Percentiles rank a stretch among this genome's conserved stretches.
These are phyloP conservation scores for Chaenodraco wilsoni DNA, from an alignment of 2,797 vertebrate species.

Conservation along the genomic window DNA sequence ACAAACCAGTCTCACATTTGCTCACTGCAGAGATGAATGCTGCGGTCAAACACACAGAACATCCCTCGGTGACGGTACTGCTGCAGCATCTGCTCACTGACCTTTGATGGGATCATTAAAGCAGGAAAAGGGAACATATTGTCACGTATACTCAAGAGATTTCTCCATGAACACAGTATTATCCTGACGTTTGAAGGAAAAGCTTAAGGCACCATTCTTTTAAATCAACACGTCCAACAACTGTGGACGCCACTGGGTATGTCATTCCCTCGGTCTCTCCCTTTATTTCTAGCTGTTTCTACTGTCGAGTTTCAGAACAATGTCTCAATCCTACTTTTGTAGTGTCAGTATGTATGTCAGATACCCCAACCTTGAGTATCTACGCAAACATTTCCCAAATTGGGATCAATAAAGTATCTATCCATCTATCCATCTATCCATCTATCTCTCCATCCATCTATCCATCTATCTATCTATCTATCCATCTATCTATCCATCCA, in stretches of 20 bases:
- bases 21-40: conserved; percentile 28
- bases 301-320: neutral
- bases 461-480: too few species aligned
- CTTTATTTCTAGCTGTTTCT: conserved; percentile 5
- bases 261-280: neutral
- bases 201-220: conserved; percentile 5
- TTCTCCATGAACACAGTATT: conserved; percentile 24
- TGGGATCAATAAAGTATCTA: too few species aligned
- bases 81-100: conserved; percentile 42
- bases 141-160: conserved; percentile 33
- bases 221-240: conserved; percentile 17
- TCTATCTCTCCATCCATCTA: too few species aligned
- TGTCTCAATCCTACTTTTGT: too few species aligned
- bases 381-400: too few species aligned
- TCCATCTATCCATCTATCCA: too few species aligned
- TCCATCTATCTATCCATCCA: too few species aligned
- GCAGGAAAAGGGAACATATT: conserved; percentile 49
- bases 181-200: conserved; percentile 27
- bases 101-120: conserved; percentile 64
- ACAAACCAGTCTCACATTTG: conserved; percentile 44
- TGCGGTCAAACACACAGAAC: conserved; percentile 8
- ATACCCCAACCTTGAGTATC: too few species aligned
- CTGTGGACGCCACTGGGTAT: conserved; percentile 7
- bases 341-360: too few species aligned
- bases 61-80: conserved; percentile 18